Base-by-base conservation (phyloP, 2,113 vertebrate genomes). In the Bubo bubo region DNA sequence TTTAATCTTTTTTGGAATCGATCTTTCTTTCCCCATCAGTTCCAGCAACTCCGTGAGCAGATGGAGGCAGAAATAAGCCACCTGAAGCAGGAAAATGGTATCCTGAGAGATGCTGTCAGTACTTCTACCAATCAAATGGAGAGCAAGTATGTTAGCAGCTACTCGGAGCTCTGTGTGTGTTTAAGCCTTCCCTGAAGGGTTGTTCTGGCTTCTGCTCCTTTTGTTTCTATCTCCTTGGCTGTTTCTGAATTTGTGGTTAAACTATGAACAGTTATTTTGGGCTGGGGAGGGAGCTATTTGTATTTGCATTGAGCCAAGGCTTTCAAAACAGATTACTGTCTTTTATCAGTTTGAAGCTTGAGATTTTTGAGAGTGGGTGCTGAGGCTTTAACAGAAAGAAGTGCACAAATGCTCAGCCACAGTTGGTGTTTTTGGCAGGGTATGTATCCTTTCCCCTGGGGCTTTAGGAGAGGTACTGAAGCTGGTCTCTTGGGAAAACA, bases 41-140 rank as follows among this genome's bases (percentile, higher is more conserved):
- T 99, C 95, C 99, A 99, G 96, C 99, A 99, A 83, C 94, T 99
- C 95, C 98, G 99, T 90, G 99, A 99, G 94, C 99, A 99, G 98
- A 97, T 99, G 98, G 99, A 99, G 83, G 98, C 98, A 92, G 99
- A 99, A 98, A 99, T 99, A 93, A 98, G 97, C 88, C 99, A 99
- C 62, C 98, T 99, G 97, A 99, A 99, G 97, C 99, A 99, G 97
- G 99, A 99, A 97, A 99, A 99, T 19, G 98, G 98, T 77, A 99
- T 99, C 96, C 97, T 99, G 96, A 99, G 99, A 97, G 99, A 99
- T 94, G 99, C 99, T 76, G 99, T 99, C 98, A 99, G 99, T 98
- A 99, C 99, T n/a, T 99, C 99, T 86, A 98, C 99, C 96, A 99
- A 98, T 95, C 99, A 99, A 96, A 99, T 99, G 98, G 99, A 99